Base-by-base conservation (phyloP, 1,140 invertebrate species). In the Micrasema minimum region DNA sequence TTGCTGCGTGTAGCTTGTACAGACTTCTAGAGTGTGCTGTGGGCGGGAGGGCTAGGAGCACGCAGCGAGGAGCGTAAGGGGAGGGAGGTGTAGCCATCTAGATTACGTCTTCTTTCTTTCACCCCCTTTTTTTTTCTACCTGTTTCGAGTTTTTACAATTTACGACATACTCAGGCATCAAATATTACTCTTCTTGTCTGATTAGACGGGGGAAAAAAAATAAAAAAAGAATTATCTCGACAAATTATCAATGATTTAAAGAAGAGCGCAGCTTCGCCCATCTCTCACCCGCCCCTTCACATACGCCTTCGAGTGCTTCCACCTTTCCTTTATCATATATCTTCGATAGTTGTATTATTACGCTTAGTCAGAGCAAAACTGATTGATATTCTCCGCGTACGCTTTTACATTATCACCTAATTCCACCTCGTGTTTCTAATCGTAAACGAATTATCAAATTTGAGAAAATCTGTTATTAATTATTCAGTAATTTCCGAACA, bases 161-260 rank as follows among this genome's bases (percentile, higher is more conserved):
- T 55, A 43, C 71, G 71, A 69, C 65, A 64, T 68, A 64, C 69
- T 74, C 71, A n/a, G n/a, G n/a, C n/a, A n/a, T n/a, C n/a, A n/a
- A n/a, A n/a, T n/a, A 71, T 74, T 74, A 66, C 71, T 69, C 61
- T n/a, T 66, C 64, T 70, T 74, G 68, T 68, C 68, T 74, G 72
- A 66, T 37, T n/a, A n/a, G n/a, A n/a, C n/a, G n/a, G 53, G 53
- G 72, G 69, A 74, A 74, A n/a, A n/a, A n/a, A n/a, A n/a, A n/a
- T n/a, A n/a, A n/a, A n/a, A n/a, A n/a, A n/a, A n/a, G n/a, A n/a
- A n/a, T n/a, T n/a, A n/a, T n/a, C n/a, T n/a, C n/a, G n/a, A n/a
- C n/a, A n/a, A n/a, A n/a, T n/a, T n/a, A n/a, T n/a, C n/a, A n/a
- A n/a, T n/a, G n/a, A n/a, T n/a, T n/a, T n/a, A n/a, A n/a, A n/a